These are phyloP conservation scores for Phenganax stokvisi DNA, from an alignment of 92 coral and sea anemone genomes.

Conservation along the genomic window DNA sequence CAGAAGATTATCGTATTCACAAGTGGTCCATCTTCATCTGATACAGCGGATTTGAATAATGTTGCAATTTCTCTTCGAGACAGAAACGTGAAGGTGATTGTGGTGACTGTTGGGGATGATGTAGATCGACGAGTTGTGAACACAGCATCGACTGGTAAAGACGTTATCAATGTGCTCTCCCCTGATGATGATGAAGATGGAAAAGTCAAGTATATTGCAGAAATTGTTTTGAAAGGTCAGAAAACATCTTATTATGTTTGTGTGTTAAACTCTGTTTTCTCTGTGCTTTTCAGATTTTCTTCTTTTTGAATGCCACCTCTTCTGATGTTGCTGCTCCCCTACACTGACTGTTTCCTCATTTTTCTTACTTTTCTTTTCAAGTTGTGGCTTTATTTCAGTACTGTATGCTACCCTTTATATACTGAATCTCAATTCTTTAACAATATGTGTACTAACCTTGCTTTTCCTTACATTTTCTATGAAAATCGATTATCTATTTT, in stretches of 20 bases:
- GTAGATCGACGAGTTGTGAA: slow-evolving; percentile 43
- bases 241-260: not conserved
- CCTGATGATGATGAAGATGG: slow-evolving; percentile 46
- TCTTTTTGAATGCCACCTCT: too few species aligned
- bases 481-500: not conserved
- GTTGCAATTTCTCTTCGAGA: slow-evolving; percentile 46
- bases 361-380: not conserved
- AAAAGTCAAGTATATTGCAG: slow-evolving; percentile 47
- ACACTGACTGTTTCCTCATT: not conserved
- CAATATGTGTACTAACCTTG: too few species aligned
- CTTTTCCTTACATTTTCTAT: too few species aligned
- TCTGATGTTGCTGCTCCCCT: not conserved
- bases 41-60: not conserved
- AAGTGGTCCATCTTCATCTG: slow-evolving; percentile 22
- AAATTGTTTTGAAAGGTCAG: slow-evolving; percentile 61
- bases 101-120: slow-evolving; percentile 60
- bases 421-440: too few species aligned
- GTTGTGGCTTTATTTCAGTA: too few species aligned
- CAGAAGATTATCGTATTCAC: slow-evolving; percentile 41
- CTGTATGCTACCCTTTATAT: too few species aligned
- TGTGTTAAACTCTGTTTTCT: too few species aligned
- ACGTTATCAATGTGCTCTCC: slow-evolving; percentile 50
- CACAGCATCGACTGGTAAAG: slow-evolving; percentile 51
- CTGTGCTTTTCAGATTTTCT: too few species aligned
- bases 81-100: slow-evolving; percentile 58